phyloP scores from a whole-genome alignment of 2,113 vertebrate genomes.

The Sinocyclocheilus anophthalmus region DNA sequence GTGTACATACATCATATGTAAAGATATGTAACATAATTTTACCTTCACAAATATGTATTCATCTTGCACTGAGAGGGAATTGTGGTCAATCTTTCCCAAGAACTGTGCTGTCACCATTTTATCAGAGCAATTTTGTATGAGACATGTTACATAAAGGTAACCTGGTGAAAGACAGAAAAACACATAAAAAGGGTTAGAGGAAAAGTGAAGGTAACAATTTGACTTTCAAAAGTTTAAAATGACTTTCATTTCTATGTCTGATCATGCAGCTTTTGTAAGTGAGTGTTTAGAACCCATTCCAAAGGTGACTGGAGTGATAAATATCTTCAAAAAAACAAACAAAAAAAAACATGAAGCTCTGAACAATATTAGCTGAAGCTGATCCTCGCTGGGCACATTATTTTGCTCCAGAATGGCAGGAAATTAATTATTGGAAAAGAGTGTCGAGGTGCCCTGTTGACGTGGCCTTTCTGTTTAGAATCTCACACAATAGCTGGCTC shows the following conservation, averaged over 20 bases:
- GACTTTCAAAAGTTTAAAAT: conserved; percentile 26
- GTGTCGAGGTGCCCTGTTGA: neutral
- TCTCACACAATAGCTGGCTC: conserved; percentile 66
- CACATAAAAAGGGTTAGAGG: conserved; percentile 8
- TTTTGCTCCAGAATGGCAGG: conserved; percentile 57
- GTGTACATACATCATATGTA: too few relatives aligned
- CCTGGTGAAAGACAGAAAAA: conserved; percentile 70
- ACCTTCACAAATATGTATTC: conserved; percentile 96
- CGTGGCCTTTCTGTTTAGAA: conserved; percentile 38
- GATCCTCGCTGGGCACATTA: conserved; percentile 44
- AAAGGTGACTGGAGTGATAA: neutral
- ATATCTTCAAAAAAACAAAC: neutral
- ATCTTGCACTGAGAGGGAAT: conserved; percentile 89
- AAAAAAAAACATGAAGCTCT: conserved; percentile 25
- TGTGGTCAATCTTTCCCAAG: conserved; percentile 82
- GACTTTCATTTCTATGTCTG: neutral
- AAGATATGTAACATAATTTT: conserved; percentile 38
- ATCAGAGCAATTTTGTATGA: conserved; percentile 88
- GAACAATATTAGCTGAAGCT: conserved; percentile 51
- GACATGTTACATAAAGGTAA: conserved; percentile 87
- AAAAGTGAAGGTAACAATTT: conserved; percentile 38
- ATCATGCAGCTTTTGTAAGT: conserved; percentile 4
- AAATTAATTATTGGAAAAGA: conserved; percentile 67
- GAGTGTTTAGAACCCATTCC: neutral
- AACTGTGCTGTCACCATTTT: conserved; percentile 80